Percentiles rank a stretch among this genome's conserved stretches.
Evolutionary conservation across 2,797 vertebrate genomes (phyloP).

Genomic region (Alectoris magna): DNA sequence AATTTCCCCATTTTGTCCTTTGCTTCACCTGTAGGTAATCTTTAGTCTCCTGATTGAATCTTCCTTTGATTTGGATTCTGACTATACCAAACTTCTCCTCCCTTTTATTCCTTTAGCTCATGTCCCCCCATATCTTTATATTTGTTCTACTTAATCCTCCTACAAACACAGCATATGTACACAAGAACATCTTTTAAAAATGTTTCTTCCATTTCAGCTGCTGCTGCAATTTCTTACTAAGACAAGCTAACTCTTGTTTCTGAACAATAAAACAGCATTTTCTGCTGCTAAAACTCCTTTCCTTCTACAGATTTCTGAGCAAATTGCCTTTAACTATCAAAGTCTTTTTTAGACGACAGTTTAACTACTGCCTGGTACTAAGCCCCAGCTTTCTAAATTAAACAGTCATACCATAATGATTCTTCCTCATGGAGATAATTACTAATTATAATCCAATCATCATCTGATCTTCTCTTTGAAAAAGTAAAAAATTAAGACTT

Average conservation of each 20-base stretch:
- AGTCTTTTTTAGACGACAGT: too few species aligned
- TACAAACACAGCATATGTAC: too few species aligned
- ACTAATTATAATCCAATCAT: background rate
- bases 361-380: background rate
- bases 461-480: background rate
- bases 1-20: background rate
- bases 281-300: too few species aligned
- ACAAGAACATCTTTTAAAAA: too few species aligned
- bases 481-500: background rate
- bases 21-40: background rate
- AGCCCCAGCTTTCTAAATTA: background rate
- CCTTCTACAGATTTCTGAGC: too few species aligned
- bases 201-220: too few species aligned
- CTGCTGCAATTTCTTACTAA: too few species aligned
- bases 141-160: too few species aligned
- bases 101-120: background rate
- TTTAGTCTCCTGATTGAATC: background rate
- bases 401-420: background rate
- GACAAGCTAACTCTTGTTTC: too few species aligned
- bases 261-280: too few species aligned
- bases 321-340: too few species aligned
- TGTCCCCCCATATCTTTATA: accelerated
- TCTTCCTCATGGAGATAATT: background rate
- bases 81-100: accelerated
- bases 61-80: background rate